Evolutionary conservation across 2,888 invertebrate genomes (phyloP).

Genomic region (Tachina fera): DNA sequence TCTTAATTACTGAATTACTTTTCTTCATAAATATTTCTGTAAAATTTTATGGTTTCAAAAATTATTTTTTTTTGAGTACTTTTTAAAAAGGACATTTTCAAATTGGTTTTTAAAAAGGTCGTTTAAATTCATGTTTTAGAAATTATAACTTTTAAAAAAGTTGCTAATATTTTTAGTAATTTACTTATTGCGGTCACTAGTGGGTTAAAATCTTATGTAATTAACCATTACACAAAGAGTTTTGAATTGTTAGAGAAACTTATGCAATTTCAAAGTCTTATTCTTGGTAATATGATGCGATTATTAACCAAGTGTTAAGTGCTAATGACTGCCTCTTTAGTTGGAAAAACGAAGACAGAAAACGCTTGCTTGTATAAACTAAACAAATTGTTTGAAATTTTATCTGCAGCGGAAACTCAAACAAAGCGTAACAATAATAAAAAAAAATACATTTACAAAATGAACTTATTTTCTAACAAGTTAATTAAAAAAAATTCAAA

Average conservation of each 20-base stretch:
- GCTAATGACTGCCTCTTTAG: slow-evolving; percentile 51
- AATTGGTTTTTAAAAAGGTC: too few relatives aligned
- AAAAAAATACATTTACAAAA: not conserved
- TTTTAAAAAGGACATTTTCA: too few relatives aligned
- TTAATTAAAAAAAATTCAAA: slow-evolving; percentile 12
- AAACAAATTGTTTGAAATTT: slow-evolving; percentile 45
- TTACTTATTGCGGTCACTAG: not conserved
- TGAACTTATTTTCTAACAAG: slow-evolving; percentile 17
- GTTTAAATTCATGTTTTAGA: too few relatives aligned
- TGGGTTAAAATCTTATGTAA: slow-evolving; percentile 46
- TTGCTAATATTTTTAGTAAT: not conserved
- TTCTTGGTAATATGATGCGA: slow-evolving; percentile 51
- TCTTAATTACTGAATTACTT: too few relatives aligned
- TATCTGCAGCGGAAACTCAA: slow-evolving; percentile 42
- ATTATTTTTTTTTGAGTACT: too few relatives aligned
- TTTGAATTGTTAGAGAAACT: slow-evolving; percentile 27
- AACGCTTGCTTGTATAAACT: not conserved
- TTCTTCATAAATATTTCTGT: too few relatives aligned
- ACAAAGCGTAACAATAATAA: slow-evolving; percentile 35
- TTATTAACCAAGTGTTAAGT: slow-evolving; percentile 61
- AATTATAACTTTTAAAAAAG: too few relatives aligned
- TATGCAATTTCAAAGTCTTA: slow-evolving; percentile 59
- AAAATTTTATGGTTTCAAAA: too few relatives aligned
- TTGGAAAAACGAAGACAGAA: slow-evolving; percentile 8
- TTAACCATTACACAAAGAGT: slow-evolving; percentile 34